Base-by-base conservation (phyloP, 2,113 vertebrate species). In the Heterochromis multidens region DNA sequence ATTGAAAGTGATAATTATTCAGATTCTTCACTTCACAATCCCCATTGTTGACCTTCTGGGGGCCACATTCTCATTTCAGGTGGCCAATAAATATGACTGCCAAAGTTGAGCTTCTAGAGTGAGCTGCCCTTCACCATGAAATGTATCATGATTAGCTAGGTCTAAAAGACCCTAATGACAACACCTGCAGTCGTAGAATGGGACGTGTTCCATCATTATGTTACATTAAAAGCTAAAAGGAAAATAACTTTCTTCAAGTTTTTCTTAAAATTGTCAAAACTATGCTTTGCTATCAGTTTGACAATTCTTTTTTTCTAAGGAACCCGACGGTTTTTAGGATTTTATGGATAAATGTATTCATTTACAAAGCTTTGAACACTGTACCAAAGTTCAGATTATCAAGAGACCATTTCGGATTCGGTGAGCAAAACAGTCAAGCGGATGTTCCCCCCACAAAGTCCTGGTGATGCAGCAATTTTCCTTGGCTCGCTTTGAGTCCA, bases 1-100 rank as follows among this genome's bases (percentile, higher is more conserved):
- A 88, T 83, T 89, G 86, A 60, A 79, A 77, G 81, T 17, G 31
- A 80, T 95, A 94, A 95, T 95, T 95, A 95, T 82, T 85, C 58
- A 54, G 77, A 86, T 91, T 93, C 87, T 94, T 93, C 89, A 88
- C 88, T 88, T 91, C 76, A 90, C 87, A 89, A 88, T 85, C 85
- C 43, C 33, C 67, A 52, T 85, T 91, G 89, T 94, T 95, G 95
- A 95, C 94, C 93, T 85, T 81, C 54, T 12, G 21, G 81, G 87
- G 91, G 57, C 77, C 56, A 70, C n/a, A 3, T 83, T 82, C 90
- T 81, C 79, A 88, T 94, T 80, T 86, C 85, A 90, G 86, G 61
- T 83, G 90, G 83, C 82, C 85, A 57, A 31, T 87, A 92, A 89
- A 87, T 78, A 59, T 29, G 72, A 65, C 86, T 83, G 82, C 61